These are phyloP conservation scores for Mythimna vitellina DNA, from an alignment of 2,888 invertebrate genomes.

Conservation along the genomic window DNA sequence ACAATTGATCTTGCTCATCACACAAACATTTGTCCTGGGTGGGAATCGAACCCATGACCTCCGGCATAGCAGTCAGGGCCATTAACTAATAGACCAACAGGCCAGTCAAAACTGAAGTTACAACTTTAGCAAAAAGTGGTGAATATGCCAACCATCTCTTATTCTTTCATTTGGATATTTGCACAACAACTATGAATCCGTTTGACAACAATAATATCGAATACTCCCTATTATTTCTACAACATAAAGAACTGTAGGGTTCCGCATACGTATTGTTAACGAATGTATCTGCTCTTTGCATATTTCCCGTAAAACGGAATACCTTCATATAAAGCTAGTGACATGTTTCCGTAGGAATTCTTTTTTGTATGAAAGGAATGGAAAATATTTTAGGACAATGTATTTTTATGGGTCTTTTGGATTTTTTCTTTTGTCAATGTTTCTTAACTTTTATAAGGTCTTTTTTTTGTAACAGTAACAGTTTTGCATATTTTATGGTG, in stretches of 20 bases:
- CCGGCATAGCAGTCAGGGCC: too few relatives aligned
- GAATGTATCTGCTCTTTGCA: constrained; percentile 25
- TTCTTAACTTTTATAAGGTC: neutral
- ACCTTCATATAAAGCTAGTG: constrained; percentile 8
- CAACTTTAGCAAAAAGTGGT: too few relatives aligned
- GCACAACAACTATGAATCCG: constrained; percentile 1
- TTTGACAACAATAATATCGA: constrained; percentile 19
- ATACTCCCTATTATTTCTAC: constrained; percentile 33
- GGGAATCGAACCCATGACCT: too few relatives aligned
- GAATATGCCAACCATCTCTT: neutral
- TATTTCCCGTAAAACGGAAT: constrained; percentile 31
- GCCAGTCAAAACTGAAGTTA: too few relatives aligned
- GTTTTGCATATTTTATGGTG: too few relatives aligned
- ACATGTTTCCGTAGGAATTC: constrained; percentile 8
- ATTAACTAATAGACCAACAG: too few relatives aligned
- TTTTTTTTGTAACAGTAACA: neutral
- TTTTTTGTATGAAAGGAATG: constrained; percentile 4
- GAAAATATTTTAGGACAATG: constrained; percentile 7
- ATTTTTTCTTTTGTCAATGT: neutral
- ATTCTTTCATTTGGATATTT: neutral
- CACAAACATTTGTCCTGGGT: too few relatives aligned
- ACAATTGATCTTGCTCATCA: too few relatives aligned
- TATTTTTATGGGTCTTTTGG: constrained; percentile 2
- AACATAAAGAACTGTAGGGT: constrained; percentile 35
- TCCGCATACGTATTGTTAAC: constrained; percentile 41